Percentiles rank a stretch among this genome's conserved stretches.
Evolutionary conservation across 2,888 invertebrate species (phyloP).

Genomic region (Agrenia bidenticulata): DNA sequence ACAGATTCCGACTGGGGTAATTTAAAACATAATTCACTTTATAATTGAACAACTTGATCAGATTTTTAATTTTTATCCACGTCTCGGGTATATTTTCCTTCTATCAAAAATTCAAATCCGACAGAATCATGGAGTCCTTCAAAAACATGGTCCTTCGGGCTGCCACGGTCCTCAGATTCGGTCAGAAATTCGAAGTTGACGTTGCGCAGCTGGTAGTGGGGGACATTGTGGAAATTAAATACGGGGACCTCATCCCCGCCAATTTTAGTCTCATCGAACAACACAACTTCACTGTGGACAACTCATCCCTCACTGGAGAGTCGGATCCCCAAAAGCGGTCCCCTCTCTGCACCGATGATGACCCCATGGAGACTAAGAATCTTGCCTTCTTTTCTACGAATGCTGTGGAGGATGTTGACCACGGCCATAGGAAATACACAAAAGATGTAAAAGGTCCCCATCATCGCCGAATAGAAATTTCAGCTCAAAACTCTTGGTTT

Average conservation of each 20-base stretch:
- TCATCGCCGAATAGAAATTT: no score
- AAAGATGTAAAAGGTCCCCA: no score
- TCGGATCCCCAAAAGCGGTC: slow-evolving; percentile 64
- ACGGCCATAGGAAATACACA: no score
- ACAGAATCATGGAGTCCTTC: slow-evolving; percentile 52
- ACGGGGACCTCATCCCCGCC: slow-evolving; percentile 64
- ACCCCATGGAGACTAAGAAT: slow-evolving; percentile 75
- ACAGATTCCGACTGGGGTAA: slow-evolving; percentile 95
- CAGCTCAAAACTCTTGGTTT: no score
- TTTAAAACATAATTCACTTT: no score
- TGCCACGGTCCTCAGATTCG: slow-evolving; percentile 55
- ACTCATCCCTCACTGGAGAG: slow-evolving; percentile 70
- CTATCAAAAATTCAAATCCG: slow-evolving; percentile 56
- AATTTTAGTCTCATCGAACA: slow-evolving; percentile 61
- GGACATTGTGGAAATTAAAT: slow-evolving; percentile 62
- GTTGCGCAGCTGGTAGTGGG: slow-evolving; percentile 60
- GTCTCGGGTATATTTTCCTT: slow-evolving; percentile 63
- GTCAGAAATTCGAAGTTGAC: slow-evolving; percentile 54
- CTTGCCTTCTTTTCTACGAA: slow-evolving; percentile 79
- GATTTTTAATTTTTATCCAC: no score
- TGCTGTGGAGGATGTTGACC: slow-evolving; percentile 68
- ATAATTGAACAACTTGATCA: no score
- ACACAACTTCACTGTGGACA: slow-evolving; percentile 58
- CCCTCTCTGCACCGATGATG: slow-evolving; percentile 61
- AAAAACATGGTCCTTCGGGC: slow-evolving; percentile 54